A percentile compares a stretch with the other conserved stretches of the same genome.
phyloP scores from a whole-genome alignment of 2,888 invertebrate species.

The Drosophila histrio region DNA sequence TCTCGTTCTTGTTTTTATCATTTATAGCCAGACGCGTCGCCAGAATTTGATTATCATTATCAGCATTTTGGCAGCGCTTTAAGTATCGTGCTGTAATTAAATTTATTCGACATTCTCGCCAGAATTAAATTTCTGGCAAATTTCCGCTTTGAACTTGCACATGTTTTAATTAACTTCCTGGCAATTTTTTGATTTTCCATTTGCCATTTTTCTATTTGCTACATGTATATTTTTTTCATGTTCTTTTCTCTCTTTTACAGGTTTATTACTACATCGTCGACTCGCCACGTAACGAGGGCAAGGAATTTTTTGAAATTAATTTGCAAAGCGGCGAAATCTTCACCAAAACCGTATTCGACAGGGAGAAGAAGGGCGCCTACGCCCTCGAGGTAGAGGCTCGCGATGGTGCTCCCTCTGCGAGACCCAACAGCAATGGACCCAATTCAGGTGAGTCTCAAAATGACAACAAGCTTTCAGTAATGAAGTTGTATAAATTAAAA shows the following conservation, averaged over 20 bases:
- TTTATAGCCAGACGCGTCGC: conserved; percentile 38
- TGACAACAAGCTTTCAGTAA: conserved; percentile 11
- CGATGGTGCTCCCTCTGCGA: conserved; percentile 97
- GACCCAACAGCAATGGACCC: conserved; percentile 96
- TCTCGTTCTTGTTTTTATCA: conserved; percentile 22
- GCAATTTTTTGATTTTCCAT: conserved; percentile 20
- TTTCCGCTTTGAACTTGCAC: conserved; percentile 46
- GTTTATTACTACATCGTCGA: conserved; percentile 97
- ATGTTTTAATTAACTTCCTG: conserved; percentile 67
- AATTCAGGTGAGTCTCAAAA: conserved; percentile 93
- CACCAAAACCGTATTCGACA: conserved; percentile 97
- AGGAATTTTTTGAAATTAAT: conserved; percentile 98
- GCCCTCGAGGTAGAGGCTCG: conserved; percentile 98
- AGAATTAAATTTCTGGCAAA: conserved; percentile 28
- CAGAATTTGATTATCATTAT: conserved; percentile 60
- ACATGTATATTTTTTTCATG: not conserved
- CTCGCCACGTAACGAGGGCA: conserved; percentile 95
- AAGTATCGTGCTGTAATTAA: conserved; percentile 47
- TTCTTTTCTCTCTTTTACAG: conserved; percentile 85
- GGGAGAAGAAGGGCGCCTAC: conserved; percentile 98
- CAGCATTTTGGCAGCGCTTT: conserved; percentile 38
- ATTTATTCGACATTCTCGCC: conserved; percentile 12
- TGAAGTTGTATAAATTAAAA: not conserved
- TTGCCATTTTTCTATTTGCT: conserved; percentile 28
- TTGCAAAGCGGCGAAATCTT: conserved; percentile 97